Evolutionary conservation across 1,140 invertebrate species (phyloP).

Genomic region (Sminthurides bifidus): DNA sequence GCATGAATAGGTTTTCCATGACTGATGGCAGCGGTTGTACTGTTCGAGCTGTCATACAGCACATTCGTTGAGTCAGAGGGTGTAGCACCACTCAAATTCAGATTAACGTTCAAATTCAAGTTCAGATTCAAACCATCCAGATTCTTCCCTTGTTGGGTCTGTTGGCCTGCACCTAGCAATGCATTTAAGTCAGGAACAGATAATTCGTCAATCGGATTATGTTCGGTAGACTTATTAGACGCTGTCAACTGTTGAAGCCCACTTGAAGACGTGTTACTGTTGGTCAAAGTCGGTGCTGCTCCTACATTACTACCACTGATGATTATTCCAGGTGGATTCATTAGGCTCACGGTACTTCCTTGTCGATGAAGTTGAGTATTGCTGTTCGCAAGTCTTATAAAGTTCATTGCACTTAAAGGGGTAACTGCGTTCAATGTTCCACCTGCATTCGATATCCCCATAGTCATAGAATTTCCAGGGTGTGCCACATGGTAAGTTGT

Average conservation of each 20-base stretch:
- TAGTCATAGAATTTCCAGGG: too few species aligned
- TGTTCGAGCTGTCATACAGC: too few species aligned
- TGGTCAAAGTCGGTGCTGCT: neutral
- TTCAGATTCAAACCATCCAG: neutral
- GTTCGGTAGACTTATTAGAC: neutral
- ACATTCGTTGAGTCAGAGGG: too few species aligned
- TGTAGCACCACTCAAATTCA: too few species aligned
- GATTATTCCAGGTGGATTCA: conserved; percentile 14
- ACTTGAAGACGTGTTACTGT: neutral
- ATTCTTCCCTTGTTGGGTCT: conserved; percentile 1
- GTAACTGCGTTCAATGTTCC: too few species aligned
- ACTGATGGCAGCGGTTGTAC: too few species aligned
- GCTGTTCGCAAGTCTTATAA: neutral
- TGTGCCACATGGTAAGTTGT: neutral
- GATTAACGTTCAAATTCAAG: neutral
- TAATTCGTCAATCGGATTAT: conserved; percentile 6
- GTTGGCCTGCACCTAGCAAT: conserved; percentile 5
- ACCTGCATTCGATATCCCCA: too few species aligned
- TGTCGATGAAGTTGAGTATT: neutral
- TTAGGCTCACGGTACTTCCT: conserved; percentile 9
- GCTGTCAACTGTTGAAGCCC: neutral
- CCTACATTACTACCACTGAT: conserved; percentile 4
- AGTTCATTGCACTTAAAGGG: neutral
- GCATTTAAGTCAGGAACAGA: conserved; percentile 16
- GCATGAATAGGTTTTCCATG: too few species aligned